phyloP scores from a whole-genome alignment of 2,797 vertebrate species.

The Gymnothorax javanicus region DNA sequence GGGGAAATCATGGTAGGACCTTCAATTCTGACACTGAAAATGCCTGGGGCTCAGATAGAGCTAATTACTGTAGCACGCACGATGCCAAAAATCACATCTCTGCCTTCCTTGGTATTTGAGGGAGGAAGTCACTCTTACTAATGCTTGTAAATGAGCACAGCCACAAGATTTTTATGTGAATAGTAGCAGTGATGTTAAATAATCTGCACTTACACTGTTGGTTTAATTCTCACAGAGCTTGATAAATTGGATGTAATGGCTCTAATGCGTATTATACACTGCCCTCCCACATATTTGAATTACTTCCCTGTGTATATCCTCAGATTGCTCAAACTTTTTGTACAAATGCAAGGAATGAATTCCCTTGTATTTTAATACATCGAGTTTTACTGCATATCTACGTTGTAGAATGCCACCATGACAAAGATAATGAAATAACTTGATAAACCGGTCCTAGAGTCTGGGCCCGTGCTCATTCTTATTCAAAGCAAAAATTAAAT shows the following conservation, averaged over 20 bases:
- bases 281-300: background rate
- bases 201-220: background rate
- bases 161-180: background rate
- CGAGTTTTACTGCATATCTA: background rate
- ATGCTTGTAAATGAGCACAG: background rate
- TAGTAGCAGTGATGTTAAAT: background rate
- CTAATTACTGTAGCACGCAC: background rate
- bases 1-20: background rate
- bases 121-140: background rate
- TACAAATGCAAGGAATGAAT: background rate
- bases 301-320: background rate
- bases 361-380: background rate
- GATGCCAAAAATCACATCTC: background rate
- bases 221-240: background rate
- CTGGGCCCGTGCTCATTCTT: background rate
- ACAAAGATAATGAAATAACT: background rate
- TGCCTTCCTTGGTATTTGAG: background rate
- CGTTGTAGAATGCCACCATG: background rate
- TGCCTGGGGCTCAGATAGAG: background rate
- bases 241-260: background rate
- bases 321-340: background rate
- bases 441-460: background rate
- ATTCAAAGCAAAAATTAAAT: background rate
- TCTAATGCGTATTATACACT: background rate
- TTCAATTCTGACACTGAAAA: background rate